Conservation (phyloP, 2,113 vertebrate species). For the Coptodon rendalli region DNA sequence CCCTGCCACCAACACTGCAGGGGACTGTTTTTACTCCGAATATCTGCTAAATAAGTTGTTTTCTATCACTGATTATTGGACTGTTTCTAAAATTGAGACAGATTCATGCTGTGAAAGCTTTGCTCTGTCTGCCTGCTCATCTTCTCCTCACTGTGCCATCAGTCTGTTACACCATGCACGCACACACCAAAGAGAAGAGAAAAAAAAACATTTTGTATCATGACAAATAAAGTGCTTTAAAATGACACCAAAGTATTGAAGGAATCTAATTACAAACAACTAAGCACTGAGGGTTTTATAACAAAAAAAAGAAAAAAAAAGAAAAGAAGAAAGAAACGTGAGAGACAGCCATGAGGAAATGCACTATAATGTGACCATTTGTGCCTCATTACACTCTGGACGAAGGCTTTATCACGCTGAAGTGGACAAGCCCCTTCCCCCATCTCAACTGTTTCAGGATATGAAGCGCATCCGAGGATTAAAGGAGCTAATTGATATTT, state of each 20-base stretch:
- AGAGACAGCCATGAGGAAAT: not conserved
- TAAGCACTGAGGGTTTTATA: not conserved
- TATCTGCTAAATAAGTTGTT: not conserved
- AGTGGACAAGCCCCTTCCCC: not conserved
- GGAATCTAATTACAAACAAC: not conserved
- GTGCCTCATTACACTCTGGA: slow-evolving; percentile 12
- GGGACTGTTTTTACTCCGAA: not conserved
- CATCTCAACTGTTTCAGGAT: not conserved
- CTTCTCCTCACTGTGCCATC: not conserved
- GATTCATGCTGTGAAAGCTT: not conserved
- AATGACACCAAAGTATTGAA: not conserved
- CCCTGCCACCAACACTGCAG: not conserved
- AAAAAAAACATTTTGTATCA: not conserved
- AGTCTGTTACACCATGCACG: not conserved
- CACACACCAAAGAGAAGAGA: not conserved
- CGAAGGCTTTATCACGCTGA: not conserved
- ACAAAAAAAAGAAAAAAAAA: not conserved
- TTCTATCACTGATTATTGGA: not conserved
- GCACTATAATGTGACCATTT: not conserved
- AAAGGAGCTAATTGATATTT: slow-evolving; percentile 37
- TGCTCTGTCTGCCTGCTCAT: not conserved
- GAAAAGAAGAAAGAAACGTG: not conserved
- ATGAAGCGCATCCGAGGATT: slow-evolving; percentile 23
- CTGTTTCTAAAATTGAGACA: not conserved
- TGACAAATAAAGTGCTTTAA: not conserved